Percentiles rank a stretch among this genome's conserved stretches.
Evolutionary conservation across 2,888 invertebrate species (phyloP).

Genomic region (Endomychus coccineus): DNA sequence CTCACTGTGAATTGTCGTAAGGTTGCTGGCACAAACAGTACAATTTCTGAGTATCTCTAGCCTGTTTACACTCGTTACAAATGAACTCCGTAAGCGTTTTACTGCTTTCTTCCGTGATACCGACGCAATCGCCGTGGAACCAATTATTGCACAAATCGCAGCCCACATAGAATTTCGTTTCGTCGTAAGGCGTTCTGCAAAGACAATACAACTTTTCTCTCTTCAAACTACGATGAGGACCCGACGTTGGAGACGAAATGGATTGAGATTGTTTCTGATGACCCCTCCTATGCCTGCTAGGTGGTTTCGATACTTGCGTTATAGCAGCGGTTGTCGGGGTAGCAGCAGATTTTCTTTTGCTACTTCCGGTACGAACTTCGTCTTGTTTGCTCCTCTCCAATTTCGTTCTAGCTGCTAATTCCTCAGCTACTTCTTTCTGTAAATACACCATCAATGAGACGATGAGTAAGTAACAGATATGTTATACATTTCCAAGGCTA

Average conservation of each 20-base stretch:
- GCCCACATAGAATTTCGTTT: slow-evolving; percentile 95
- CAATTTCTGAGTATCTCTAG: slow-evolving; percentile 81
- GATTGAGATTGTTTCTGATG: slow-evolving; percentile 1
- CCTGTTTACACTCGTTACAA: slow-evolving; percentile 78
- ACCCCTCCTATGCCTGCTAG: slow-evolving; percentile 5
- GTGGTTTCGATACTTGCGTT: slow-evolving; percentile 6
- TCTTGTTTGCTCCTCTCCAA: slow-evolving; percentile 59
- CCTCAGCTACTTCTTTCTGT: slow-evolving; percentile 68
- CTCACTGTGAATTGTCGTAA: slow-evolving; percentile 94
- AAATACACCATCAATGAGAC: too few relatives aligned
- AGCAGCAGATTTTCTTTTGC: slow-evolving; percentile 49
- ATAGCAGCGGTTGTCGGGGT: slow-evolving; percentile 35
- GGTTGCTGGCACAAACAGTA: slow-evolving; percentile 95
- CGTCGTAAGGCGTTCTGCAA: slow-evolving; percentile 91
- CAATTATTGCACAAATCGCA: slow-evolving; percentile 97
- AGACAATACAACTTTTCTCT: slow-evolving; percentile 84
- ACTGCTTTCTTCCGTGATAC: slow-evolving; percentile 86
- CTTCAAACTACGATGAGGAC: slow-evolving; percentile 30
- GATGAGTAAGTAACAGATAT: too few relatives aligned
- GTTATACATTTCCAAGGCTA: too few relatives aligned
- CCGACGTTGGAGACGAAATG: slow-evolving; percentile 6
- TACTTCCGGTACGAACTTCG: slow-evolving; percentile 52
- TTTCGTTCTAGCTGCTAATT: slow-evolving; percentile 62
- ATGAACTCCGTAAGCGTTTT: slow-evolving; percentile 85
- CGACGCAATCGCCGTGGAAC: slow-evolving; percentile 97